phyloP scores from a whole-genome alignment of 2,113 vertebrate species.

The Nothoprocta perdicaria region DNA sequence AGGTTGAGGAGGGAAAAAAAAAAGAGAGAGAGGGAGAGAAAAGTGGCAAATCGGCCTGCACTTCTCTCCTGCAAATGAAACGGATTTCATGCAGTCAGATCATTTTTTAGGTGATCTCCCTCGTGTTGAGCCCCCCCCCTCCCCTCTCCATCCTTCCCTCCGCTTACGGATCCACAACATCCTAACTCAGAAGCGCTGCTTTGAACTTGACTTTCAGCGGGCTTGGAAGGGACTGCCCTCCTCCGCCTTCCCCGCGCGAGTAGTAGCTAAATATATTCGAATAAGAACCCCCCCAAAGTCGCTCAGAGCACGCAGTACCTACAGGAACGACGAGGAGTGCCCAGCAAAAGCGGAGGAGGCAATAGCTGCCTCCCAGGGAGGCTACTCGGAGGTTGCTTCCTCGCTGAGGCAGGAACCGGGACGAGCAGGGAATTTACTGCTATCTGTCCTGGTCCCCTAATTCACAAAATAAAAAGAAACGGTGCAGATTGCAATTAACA shows the following conservation, averaged over 20 bases:
- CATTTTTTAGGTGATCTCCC: neutral
- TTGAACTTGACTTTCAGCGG: neutral
- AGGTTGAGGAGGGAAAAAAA: slow-evolving; percentile 21
- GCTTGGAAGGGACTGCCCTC: neutral
- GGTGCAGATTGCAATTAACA: slow-evolving; percentile 24
- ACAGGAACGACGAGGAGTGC: neutral
- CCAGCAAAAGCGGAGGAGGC: neutral
- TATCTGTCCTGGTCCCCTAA: slow-evolving; percentile 34
- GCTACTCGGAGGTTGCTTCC: fast-evolving
- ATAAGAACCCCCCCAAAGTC: neutral
- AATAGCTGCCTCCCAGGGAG: fast-evolving
- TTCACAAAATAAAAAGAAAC: slow-evolving; percentile 50
- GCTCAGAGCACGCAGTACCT: neutral
- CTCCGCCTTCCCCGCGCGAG: too few species aligned
- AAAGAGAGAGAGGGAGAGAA: neutral
- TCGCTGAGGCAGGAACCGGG: too few species aligned
- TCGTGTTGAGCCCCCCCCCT: fast-evolving
- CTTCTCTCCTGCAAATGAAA: neutral
- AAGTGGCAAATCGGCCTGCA: slow-evolving; percentile 43
- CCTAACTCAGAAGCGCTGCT: neutral
- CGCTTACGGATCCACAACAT: too few species aligned
- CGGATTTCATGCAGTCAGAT: neutral
- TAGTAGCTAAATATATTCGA: neutral
- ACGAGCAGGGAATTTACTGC: slow-evolving; percentile 27
- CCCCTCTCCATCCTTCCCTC: neutral